Percentiles rank a stretch among this genome's conserved stretches.
Evolutionary conservation across 2,797 vertebrate species (phyloP).

Genomic region (Halcyon chelicuti): DNA sequence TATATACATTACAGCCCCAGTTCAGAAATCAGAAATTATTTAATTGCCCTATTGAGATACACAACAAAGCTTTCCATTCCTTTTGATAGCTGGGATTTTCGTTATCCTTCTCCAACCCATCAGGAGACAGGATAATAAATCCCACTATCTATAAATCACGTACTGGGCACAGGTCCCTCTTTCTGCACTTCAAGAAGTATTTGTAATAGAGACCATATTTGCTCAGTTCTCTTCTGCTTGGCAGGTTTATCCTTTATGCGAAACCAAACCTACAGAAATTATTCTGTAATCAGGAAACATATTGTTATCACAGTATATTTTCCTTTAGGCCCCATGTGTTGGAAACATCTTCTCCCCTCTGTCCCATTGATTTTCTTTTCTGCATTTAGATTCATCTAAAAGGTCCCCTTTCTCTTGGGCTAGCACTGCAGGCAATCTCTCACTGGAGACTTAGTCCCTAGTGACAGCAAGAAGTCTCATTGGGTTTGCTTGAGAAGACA

Average conservation of each 20-base stretch:
- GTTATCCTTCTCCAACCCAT: conserved; percentile 30
- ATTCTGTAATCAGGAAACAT: conserved; percentile 50
- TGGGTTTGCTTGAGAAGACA: conserved; percentile 29
- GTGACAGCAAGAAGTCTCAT: conserved; percentile 2
- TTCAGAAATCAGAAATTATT: conserved; percentile 38
- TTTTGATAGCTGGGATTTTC: conserved; percentile 55
- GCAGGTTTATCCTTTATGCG: conserved; percentile 20
- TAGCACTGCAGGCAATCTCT: conserved; percentile 9
- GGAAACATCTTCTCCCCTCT: neutral
- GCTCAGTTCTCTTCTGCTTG: conserved; percentile 63
- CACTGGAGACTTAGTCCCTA: conserved; percentile 27
- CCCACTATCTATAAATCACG: conserved; percentile 28
- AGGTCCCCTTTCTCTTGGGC: conserved; percentile 19
- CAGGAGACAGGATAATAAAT: conserved; percentile 55
- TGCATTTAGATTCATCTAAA: conserved; percentile 33
- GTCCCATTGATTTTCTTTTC: conserved; percentile 17
- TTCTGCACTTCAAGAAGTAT: conserved; percentile 54
- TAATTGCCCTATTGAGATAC: conserved; percentile 13
- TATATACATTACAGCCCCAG: neutral
- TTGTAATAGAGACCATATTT: conserved; percentile 69
- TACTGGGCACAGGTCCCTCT: conserved; percentile 30
- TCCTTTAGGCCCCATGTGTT: conserved; percentile 17
- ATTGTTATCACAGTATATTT: conserved; percentile 33
- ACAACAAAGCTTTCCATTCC: neutral
- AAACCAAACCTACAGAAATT: conserved; percentile 42